Evolutionary conservation across 2,797 vertebrate genomes (phyloP), one percentile per base, ranked within the genome.

Genomic region (Falco rusticolus): DNA sequence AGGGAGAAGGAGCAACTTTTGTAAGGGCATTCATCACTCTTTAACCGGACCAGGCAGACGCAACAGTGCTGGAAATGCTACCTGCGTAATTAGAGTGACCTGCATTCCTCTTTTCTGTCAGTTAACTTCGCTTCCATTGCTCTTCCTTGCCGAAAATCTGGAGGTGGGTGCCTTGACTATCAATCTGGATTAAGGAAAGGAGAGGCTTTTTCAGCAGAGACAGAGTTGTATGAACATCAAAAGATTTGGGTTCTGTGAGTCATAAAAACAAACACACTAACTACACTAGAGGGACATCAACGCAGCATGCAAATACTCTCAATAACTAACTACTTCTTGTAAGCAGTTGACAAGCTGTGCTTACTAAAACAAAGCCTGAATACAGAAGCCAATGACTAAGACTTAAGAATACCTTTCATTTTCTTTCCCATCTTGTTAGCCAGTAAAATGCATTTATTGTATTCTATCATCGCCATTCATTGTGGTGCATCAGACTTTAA

Each of bases 311-410:
- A 90, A 90, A 53, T 71, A 90, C 63, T 84, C 82, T 80, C 95
- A 94, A 63, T 95, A 97, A 91, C 77, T 79, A 89, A 95, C 65
- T 71, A 66, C 53, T 95, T 91, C 92, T 94, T 92, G 60, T 70
- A 91, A 97, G 59, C 70, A 94, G 77, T 9, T 91, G 72, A 93
- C 90, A 28, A 95, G 90, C 87, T 94, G 90, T 5, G 4, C 37
- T 68, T 94, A 79, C 72, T 93, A 90, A 77, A 95, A 89, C 84
- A 74, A 76, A 87, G 60, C 56, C 48, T 75, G 75, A 84, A 77
- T 61, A 65, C 50, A 93, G 76, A 94, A 94, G 25, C 22, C 69
- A 91, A 34, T 93, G 78, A 93, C 84, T 93, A 92, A 96, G 63
- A 82, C 57, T 19, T 65, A 65, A 96, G 72, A 84, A 50, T 37